phyloP scores from a whole-genome alignment of 2,888 invertebrate genomes.

The Aporophyla nigra region DNA sequence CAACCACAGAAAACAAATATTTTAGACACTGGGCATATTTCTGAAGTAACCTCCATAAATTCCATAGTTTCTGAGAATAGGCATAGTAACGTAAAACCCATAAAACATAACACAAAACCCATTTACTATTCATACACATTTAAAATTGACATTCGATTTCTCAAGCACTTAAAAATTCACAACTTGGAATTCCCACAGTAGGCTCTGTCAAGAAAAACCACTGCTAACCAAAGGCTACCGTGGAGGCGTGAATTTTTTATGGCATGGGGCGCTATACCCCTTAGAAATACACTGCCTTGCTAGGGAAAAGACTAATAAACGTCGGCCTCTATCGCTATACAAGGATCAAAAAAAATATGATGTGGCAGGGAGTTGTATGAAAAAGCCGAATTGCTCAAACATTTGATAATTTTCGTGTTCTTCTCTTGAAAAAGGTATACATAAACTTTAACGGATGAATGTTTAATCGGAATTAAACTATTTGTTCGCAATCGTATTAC shows the following conservation, averaged over 20 bases:
- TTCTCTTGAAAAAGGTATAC: background rate
- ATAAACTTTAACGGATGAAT: background rate
- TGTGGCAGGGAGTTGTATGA: conserved; percentile 47
- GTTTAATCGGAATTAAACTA: background rate
- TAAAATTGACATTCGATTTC: conserved; percentile 48
- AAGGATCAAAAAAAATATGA: conserved; percentile 62
- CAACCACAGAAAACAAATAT: background rate
- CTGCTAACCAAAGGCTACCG: conserved; percentile 77
- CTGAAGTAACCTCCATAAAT: background rate
- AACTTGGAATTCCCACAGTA: conserved; percentile 69
- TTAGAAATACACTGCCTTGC: conserved; percentile 86
- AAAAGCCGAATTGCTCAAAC: background rate
- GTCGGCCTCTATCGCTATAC: conserved; percentile 69
- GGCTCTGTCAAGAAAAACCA: conserved; percentile 75
- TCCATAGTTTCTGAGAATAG: conserved; percentile 30
- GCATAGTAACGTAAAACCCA: conserved; percentile 21
- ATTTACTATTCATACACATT: conserved; percentile 44
- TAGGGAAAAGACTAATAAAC: conserved; percentile 87
- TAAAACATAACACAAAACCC: conserved; percentile 40
- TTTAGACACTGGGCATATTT: background rate
- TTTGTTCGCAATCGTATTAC: no score
- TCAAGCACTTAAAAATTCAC: conserved; percentile 76
- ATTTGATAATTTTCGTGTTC: background rate
- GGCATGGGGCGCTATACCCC: conserved; percentile 80
- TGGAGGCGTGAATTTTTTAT: conserved; percentile 88